Percentiles rank a stretch among this genome's conserved stretches.
These are phyloP conservation scores for Netelia melanura DNA, from an alignment of 2,888 invertebrate genomes.

Conservation along the genomic window DNA sequence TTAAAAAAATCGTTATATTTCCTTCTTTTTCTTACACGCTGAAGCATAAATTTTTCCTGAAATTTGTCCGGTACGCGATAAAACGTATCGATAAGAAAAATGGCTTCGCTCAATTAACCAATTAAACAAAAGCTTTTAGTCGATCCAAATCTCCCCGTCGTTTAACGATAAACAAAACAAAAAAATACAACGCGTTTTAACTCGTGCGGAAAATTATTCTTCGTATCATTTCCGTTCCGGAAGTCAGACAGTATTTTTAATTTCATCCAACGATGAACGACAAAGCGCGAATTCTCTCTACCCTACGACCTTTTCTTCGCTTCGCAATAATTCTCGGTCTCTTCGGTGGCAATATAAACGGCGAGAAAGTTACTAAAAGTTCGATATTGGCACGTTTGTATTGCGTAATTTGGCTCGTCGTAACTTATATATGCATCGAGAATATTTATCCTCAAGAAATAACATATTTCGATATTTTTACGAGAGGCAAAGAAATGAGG, in stretches of 20 bases:
- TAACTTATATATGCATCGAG: background rate
- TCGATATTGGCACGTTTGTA: background rate
- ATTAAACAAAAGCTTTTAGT: too few relatives aligned
- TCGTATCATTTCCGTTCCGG: too few relatives aligned
- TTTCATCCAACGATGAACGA: background rate
- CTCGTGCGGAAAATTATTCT: too few relatives aligned
- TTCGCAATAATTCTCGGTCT: slow-evolving; percentile 27
- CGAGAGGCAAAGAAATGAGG: background rate
- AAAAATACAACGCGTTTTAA: background rate
- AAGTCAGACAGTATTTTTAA: too few relatives aligned
- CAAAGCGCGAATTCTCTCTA: background rate
- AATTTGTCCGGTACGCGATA: too few relatives aligned
- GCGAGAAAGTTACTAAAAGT: background rate
- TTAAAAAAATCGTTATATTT: background rate
- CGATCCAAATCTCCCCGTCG: background rate
- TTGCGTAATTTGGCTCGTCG: slow-evolving; percentile 7
- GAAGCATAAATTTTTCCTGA: too few relatives aligned
- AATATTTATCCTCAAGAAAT: too few relatives aligned
- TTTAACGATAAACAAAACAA: background rate
- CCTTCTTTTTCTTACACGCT: too few relatives aligned
- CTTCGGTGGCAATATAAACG: slow-evolving; percentile 17
- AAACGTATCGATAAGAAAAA: too few relatives aligned
- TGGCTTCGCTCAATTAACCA: too few relatives aligned
- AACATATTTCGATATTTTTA: background rate
- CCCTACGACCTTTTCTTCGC: slow-evolving; percentile 22